These are phyloP conservation scores for Atethmia centrago DNA, from an alignment of 2,888 invertebrate species.

Conservation along the genomic window DNA sequence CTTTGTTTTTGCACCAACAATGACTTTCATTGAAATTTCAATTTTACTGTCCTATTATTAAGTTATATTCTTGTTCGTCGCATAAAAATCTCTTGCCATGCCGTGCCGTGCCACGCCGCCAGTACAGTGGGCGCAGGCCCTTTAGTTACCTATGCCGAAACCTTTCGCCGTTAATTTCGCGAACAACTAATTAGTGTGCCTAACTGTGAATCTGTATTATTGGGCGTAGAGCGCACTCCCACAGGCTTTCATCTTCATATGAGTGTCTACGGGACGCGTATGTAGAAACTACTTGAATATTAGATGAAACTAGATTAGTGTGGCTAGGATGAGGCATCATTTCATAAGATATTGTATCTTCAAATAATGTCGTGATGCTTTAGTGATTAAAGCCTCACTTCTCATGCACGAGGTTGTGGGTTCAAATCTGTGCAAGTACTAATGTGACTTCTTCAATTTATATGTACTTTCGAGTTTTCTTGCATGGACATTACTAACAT, in stretches of 20 bases:
- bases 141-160: conserved; percentile 11
- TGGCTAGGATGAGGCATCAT: neutral
- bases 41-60: neutral
- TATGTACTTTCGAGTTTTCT: neutral
- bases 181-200: conserved; percentile 51
- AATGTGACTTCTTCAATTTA: neutral
- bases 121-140: neutral
- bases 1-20: too few species aligned
- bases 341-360: neutral
- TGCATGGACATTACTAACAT: neutral
- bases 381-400: neutral
- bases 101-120: neutral
- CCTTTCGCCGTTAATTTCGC: conserved; percentile 32
- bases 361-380: neutral
- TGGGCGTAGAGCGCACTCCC: conserved; percentile 26
- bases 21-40: too few species aligned
- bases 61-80: neutral
- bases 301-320: neutral
- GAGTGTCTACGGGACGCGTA: conserved; percentile 21
- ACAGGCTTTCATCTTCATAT: conserved; percentile 34
- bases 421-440: neutral
- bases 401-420: neutral
- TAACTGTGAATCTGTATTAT: conserved; percentile 59
- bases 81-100: neutral
- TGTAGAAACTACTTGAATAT: neutral